Evolutionary conservation across 2,888 invertebrate genomes (phyloP), one percentile per base, ranked within the genome.

Genomic region (Rambutsinella grinnellia): DNA sequence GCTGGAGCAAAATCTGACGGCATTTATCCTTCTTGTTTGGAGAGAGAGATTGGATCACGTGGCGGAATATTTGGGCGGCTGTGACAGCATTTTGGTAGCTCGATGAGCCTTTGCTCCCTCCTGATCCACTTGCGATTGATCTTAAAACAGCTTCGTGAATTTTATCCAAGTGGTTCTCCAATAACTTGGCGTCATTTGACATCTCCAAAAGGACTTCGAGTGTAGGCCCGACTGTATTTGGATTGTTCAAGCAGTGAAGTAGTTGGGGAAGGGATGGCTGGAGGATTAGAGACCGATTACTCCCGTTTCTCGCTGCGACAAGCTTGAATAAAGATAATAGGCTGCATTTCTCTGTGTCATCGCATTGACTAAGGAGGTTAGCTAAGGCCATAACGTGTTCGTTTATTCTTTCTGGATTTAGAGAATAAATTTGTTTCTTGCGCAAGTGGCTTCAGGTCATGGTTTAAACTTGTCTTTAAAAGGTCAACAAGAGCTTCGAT

Each of bases 371-470:
- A 63, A 96, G 87, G 15, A 96, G 89, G 0, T 92, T 91, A 0
- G 95, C 93, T 46, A 97, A 88, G 1, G 94, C 92, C 86, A 93
- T 91, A 1, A 94, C 92, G 87, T 95, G 94, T 5, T 93, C 94
- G 83, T 95, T 92, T 23, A 97, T 90, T 0, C 94, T 93, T 84
- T 94, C 94, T 1, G 93, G 93, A 57, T 95, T 94, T 21, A 96
- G 94, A 84, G 93, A 92, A 86, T 96, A 97, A 47, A 97, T 92
- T 87, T 95, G 94, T 94, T 87, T 94, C 94, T 84, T 91, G 88
- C 23, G 90, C 87, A 36, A 90, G 88, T 0, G 94, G 93, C 88
- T 94, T 93, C 82, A 96, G 89, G 87, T 95, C 95, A 89, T 96
- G 94, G 86, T 93, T 92, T 82, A 97, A 88, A 85, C 96, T 97